A percentile compares a stretch with the other conserved stretches of the same genome.
phyloP scores from a whole-genome alignment of 1,140 invertebrate species.

The Globodera rostochiensis region DNA sequence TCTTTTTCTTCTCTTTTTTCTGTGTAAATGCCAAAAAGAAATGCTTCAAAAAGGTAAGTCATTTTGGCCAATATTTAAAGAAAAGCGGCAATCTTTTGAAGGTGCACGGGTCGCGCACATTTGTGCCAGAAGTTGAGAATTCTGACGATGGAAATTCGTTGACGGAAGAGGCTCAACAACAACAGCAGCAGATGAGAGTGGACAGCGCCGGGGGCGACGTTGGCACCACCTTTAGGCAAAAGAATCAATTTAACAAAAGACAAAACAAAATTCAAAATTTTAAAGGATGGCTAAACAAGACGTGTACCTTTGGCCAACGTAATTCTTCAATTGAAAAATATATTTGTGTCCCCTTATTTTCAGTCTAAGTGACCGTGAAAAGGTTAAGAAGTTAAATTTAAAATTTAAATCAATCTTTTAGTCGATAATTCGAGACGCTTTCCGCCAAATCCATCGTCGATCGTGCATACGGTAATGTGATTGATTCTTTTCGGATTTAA shows the following conservation, averaged over 20 bases:
- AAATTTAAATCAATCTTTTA: neutral
- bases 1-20: neutral
- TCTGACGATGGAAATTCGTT: neutral
- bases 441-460: constrained; percentile 53
- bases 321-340: neutral
- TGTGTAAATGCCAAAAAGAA: neutral
- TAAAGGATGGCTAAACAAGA: constrained; percentile 47
- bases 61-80: neutral
- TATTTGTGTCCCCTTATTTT: neutral
- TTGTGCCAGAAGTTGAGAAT: neutral
- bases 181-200: neutral
- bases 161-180: neutral
- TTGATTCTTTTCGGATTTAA: neutral
- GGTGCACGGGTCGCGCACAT: neutral
- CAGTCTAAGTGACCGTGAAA: constrained; percentile 53
- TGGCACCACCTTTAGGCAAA: neutral
- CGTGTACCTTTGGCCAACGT: constrained; percentile 55
- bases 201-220: neutral
- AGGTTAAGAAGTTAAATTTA: constrained; percentile 3
- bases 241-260: neutral
- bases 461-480: constrained; percentile 47
- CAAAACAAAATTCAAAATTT: neutral
- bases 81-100: neutral
- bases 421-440: constrained; percentile 53
- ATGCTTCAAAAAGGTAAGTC: neutral